These are phyloP conservation scores for Lethrus apterus DNA, from an alignment of 1,140 invertebrate species.

Conservation along the genomic window DNA sequence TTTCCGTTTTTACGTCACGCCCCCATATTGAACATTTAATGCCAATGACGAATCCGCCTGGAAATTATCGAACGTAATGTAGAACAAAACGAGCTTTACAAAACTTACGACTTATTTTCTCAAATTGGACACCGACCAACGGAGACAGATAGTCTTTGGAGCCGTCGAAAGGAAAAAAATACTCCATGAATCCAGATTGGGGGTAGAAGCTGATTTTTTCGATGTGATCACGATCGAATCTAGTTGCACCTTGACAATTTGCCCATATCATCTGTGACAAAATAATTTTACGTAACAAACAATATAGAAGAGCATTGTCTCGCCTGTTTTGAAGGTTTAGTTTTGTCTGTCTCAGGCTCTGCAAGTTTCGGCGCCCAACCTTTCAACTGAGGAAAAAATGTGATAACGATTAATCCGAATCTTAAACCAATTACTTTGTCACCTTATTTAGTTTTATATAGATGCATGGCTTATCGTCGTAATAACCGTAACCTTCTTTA, in stretches of 20 bases:
- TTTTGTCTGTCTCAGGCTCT: no score
- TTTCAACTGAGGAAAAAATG: not conserved
- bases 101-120: slow-evolving; percentile 12
- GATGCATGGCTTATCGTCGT: slow-evolving; percentile 5
- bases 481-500: slow-evolving; percentile 4
- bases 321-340: not conserved
- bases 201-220: slow-evolving; percentile 13
- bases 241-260: slow-evolving; percentile 6
- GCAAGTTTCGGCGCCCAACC: slow-evolving; percentile 5
- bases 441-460: slow-evolving; percentile 16
- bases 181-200: not conserved
- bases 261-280: slow-evolving; percentile 4
- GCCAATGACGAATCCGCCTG: slow-evolving; percentile 8
- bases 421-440: not conserved
- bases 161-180: slow-evolving; percentile 16
- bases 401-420: not conserved
- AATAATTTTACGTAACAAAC: slow-evolving; percentile 1
- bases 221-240: slow-evolving; percentile 14
- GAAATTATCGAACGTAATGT: not conserved
- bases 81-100: not conserved
- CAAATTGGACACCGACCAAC: slow-evolving; percentile 13
- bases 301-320: not conserved
- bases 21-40: slow-evolving; percentile 1
- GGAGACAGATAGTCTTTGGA: slow-evolving; percentile 5
- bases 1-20: not conserved